These are phyloP conservation scores for Callopanchax toddi DNA, from an alignment of 2,113 vertebrate species.

Conservation along the genomic window DNA sequence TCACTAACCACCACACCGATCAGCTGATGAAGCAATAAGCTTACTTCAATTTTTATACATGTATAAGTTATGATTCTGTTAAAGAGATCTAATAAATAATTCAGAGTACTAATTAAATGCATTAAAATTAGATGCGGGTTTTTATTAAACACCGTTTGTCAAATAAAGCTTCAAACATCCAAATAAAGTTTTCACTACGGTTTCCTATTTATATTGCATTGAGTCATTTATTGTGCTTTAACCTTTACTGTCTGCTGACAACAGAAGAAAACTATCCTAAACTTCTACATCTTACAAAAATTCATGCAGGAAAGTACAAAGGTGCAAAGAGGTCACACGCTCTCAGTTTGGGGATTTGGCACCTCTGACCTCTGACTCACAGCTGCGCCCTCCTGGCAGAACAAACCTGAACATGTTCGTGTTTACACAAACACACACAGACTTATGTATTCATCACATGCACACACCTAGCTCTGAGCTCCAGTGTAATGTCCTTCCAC, in stretches of 20 bases:
- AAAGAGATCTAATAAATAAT: no score
- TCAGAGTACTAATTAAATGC: neutral
- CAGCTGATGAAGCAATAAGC: no score
- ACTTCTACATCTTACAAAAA: constrained; percentile 4
- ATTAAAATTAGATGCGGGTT: neutral
- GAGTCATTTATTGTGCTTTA: neutral
- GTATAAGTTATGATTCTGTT: no score
- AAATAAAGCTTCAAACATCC: neutral
- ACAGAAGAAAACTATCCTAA: neutral
- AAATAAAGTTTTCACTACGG: neutral
- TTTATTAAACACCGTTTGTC: neutral
- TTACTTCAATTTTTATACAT: no score
- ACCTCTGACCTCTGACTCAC: constrained; percentile 33
- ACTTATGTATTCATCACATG: constrained; percentile 2
- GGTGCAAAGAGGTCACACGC: constrained; percentile 16
- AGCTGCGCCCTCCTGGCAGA: constrained; percentile 23
- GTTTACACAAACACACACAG: constrained; percentile 8
- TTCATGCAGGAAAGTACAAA: neutral
- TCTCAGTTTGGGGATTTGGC: constrained; percentile 20
- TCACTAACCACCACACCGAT: no score
- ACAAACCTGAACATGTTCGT: neutral
- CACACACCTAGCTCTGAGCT: constrained; percentile 41
- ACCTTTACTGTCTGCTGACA: neutral
- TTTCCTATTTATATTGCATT: neutral
- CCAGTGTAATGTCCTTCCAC: constrained; percentile 15